Conservation (phyloP, 2,888 invertebrate genomes). For the Drosophila testacea region DNA sequence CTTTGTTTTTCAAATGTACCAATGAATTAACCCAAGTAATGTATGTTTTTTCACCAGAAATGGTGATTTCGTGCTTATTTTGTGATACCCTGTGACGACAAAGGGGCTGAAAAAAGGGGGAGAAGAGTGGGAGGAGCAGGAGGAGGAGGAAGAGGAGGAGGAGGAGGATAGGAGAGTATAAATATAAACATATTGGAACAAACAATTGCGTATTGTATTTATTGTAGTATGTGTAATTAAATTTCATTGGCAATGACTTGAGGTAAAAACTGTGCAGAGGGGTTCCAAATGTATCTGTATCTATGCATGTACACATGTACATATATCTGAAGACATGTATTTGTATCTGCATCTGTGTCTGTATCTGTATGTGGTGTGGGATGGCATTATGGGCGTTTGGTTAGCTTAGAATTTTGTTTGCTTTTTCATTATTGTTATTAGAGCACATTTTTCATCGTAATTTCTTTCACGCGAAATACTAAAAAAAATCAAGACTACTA, state of each 20-base stretch:
- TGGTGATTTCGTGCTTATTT: slow-evolving; percentile 38
- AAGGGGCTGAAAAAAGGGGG: slow-evolving; percentile 1
- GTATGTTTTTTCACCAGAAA: slow-evolving; percentile 55
- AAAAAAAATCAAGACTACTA: slow-evolving; percentile 71
- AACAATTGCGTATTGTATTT: slow-evolving; percentile 64
- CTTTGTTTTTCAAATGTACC: slow-evolving; percentile 18
- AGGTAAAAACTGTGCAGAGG: slow-evolving; percentile 42
- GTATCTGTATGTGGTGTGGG: neutral
- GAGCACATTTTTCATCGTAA: slow-evolving; percentile 78
- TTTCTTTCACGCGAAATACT: slow-evolving; percentile 77
- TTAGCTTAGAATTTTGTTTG: slow-evolving; percentile 65
- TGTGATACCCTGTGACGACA: slow-evolving; percentile 12
- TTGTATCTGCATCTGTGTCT: slow-evolving; percentile 35
- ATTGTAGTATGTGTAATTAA: slow-evolving; percentile 66
- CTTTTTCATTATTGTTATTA: slow-evolving; percentile 77
- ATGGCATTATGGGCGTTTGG: slow-evolving; percentile 39
- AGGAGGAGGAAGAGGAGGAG: neutral
- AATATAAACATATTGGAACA: slow-evolving; percentile 67
- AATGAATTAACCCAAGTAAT: slow-evolving; percentile 61
- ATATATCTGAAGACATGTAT: slow-evolving; percentile 10
- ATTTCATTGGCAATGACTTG: slow-evolving; percentile 70
- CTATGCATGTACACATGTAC: neutral
- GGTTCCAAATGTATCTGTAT: slow-evolving; percentile 11
- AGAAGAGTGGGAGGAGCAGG: neutral
- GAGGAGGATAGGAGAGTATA: slow-evolving; percentile 15